phyloP scores from a whole-genome alignment of 2,888 invertebrate species.

The Amphipyra tragopoginis region DNA sequence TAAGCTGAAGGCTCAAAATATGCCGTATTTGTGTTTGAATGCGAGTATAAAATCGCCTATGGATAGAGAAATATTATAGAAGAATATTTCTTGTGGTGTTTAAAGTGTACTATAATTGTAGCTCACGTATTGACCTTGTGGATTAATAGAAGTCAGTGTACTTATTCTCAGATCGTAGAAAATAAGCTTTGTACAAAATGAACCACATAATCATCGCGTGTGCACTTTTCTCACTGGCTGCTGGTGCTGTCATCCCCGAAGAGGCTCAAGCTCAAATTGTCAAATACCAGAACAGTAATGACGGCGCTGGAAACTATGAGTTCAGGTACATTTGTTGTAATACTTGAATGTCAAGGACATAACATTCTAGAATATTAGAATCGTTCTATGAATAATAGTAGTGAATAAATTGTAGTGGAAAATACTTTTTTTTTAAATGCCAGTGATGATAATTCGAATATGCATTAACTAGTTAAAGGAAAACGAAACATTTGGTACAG shows the following conservation, averaged over 20 bases:
- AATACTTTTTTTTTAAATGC: no score
- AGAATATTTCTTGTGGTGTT: not conserved
- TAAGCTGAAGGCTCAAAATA: slow-evolving; percentile 10
- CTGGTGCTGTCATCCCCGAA: slow-evolving; percentile 45
- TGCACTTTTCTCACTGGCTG: slow-evolving; percentile 33
- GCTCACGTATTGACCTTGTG: slow-evolving; percentile 16
- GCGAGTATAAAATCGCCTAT: slow-evolving; percentile 19
- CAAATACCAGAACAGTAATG: slow-evolving; percentile 56
- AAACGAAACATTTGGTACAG: no score
- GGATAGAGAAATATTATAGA: not conserved
- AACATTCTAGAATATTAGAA: not conserved
- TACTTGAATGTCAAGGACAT: slow-evolving; percentile 10
- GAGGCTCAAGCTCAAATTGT: slow-evolving; percentile 57
- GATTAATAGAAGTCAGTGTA: slow-evolving; percentile 8
- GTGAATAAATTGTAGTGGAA: no score
- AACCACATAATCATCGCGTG: slow-evolving; percentile 32
- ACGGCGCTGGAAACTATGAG: slow-evolving; percentile 61
- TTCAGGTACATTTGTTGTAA: slow-evolving; percentile 58
- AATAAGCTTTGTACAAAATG: slow-evolving; percentile 35
- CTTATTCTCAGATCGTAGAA: slow-evolving; percentile 16
- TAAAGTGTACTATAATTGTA: not conserved
- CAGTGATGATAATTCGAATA: no score
- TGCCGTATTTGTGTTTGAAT: slow-evolving; percentile 27
- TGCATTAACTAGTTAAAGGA: no score
- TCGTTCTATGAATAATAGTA: not conserved